Evolutionary conservation across 2,797 vertebrate species (phyloP).

Genomic region (Chaetodon trifasciatus): DNA sequence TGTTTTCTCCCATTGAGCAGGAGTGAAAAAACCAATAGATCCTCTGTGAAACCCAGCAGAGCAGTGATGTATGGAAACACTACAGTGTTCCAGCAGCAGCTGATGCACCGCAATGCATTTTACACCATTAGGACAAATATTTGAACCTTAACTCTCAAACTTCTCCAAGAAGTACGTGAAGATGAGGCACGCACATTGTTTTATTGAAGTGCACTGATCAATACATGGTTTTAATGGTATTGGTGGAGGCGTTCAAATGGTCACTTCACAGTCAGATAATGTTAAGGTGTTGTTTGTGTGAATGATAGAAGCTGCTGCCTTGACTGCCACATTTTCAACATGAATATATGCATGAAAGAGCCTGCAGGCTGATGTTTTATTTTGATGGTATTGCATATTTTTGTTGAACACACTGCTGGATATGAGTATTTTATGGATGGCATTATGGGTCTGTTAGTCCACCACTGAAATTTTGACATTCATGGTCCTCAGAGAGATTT

Average conservation of each 20-base stretch:
- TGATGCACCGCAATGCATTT: constrained; percentile 20
- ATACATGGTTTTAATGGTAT: neutral
- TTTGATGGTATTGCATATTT: neutral
- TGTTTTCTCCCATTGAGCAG: constrained; percentile 39
- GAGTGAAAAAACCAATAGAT: constrained; percentile 47
- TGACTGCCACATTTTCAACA: neutral
- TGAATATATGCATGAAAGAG: neutral
- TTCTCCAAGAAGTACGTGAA: neutral
- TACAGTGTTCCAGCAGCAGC: constrained; percentile 9
- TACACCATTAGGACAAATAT: constrained; percentile 14
- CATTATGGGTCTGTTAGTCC: neutral
- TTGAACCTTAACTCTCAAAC: neutral
- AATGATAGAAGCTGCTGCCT: neutral
- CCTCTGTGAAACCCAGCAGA: constrained; percentile 42
- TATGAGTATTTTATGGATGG: neutral
- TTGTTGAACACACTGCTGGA: neutral
- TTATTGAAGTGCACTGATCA: neutral
- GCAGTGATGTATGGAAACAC: constrained; percentile 50
- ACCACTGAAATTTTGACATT: too few relatives aligned
- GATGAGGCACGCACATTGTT: neutral
- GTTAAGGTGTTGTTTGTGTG: neutral
- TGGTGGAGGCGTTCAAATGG: neutral
- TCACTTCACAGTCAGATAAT: neutral
- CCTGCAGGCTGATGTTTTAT: neutral
- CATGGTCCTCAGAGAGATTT: too few relatives aligned